These are phyloP conservation scores for Lontra canadensis DNA, from an alignment of 2,113 vertebrate species.

Conservation along the genomic window DNA sequence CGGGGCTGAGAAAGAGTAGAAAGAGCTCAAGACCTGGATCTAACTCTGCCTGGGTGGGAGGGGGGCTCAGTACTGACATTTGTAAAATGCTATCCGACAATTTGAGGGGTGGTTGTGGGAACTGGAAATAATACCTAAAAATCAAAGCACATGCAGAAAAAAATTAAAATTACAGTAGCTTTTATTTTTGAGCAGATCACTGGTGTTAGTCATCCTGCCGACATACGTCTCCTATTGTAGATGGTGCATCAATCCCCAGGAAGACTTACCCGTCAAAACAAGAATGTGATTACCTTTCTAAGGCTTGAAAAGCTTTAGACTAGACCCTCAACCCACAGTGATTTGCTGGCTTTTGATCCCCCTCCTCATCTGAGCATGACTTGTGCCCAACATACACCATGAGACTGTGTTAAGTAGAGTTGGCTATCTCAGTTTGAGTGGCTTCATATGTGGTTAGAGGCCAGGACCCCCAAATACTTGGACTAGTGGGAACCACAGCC, in stretches of 20 bases:
- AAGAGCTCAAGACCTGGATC: background rate
- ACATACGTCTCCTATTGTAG: background rate
- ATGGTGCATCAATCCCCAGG: background rate
- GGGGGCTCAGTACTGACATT: background rate
- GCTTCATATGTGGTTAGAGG: background rate
- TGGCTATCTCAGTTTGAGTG: background rate
- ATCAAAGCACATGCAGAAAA: background rate
- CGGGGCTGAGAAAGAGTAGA: background rate
- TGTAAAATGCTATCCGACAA: background rate
- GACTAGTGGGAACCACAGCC: background rate
- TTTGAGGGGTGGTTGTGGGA: background rate
- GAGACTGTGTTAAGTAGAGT: background rate
- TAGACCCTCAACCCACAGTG: background rate
- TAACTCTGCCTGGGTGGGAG: background rate
- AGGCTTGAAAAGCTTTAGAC: background rate
- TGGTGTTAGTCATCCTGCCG: background rate
- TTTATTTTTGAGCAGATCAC: slow-evolving; percentile 16
- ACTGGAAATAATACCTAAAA: background rate
- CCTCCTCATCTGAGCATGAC: background rate
- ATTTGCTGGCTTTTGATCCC: background rate
- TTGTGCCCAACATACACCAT: background rate
- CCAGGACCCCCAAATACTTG: background rate
- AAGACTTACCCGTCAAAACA: background rate
- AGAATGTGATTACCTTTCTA: background rate
- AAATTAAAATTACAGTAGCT: background rate